Base-by-base conservation (phyloP, 2,113 vertebrate species). In the Panthera leo region DNA sequence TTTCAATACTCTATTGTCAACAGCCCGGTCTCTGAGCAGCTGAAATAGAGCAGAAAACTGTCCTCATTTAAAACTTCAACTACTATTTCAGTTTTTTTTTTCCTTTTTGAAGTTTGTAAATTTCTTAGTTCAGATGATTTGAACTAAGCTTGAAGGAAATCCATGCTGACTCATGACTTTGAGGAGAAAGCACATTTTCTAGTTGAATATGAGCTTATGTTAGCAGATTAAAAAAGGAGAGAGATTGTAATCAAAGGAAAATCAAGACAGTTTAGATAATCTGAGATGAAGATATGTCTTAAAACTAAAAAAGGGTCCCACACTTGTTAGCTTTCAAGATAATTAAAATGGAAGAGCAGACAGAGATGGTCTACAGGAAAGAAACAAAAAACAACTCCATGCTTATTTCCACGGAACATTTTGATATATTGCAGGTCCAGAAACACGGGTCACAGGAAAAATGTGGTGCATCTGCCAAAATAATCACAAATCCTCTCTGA, bases 211-310 rank as follows among this genome's bases (percentile, higher is more conserved):
- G 45, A 95, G 45, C 16, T 96, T 79, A 89, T 15, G 45, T 42
- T 91, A 91, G 55, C 18, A 95, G 34, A 80, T 96, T 79, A 29
- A 42, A 84, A 95, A 90, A 45, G 51, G 36, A 39, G 48, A 71
- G 45, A 94, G 45, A 95, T n/a, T 82, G 3, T 31, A 85, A 79
- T 95, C 80, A 96, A 97, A 96, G 48, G 39, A 87, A 97, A 97
- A 91, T 65, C 25, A 89, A 87, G 84, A 67, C 58, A 65, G 31
- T 85, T 95, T 65, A 96, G 87, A 88, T 84, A 87, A 96, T 39
- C 34, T 36, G 70, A 93, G 68, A 93, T 70, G 53, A 87, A 31
- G 48, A 29, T n/a, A 92, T 91, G 31, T 51, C 53, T 91, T 85
- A 42, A 45, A 83, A 63, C 53, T 92, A 92, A 67, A 93, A 76